Base-by-base conservation (phyloP, 2,113 vertebrate species). In the Oryzias curvinotus region DNA sequence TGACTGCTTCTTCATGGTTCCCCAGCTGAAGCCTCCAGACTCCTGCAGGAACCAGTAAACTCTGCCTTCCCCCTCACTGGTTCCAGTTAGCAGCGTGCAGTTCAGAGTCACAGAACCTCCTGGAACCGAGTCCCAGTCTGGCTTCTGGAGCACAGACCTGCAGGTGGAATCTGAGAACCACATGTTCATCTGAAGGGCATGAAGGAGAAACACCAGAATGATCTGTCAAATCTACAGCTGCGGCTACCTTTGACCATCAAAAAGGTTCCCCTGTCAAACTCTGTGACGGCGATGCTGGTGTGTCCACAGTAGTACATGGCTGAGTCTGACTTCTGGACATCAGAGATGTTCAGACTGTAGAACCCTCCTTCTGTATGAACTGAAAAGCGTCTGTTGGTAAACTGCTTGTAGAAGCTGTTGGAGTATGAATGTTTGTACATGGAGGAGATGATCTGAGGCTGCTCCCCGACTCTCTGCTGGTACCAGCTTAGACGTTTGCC, bases 41-140 rank as follows among this genome's bases (percentile, higher is more conserved):
- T 73, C 54, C 50, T 67, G 36, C 60, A 56, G 83, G 60, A 89
- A 79, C 88, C 87, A 91, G 68, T 86, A 86, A 49, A 89, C 76
- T 4, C 21, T 44, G 58, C 73, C 62, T 23, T 67, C 67, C 67
- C 42, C 44, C 0, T 66, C 51, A 36, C 77, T 77, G 50, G 18
- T 65, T 62, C 77, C 64, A 49, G 57, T 53, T 15, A 76, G 44
- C 19, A 88, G 23, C 1, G 62, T 79, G 66, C 83, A 90, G 42
- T 62, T 73, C 65, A 90, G 65, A 62, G 46, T 73, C 13, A 77
- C 83, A 5, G 80, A 28, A 28, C 50, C 74, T 72, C 85, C 88
- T 12, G 78, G 48, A 19, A 57, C 54, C 2, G 71, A 63, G n/a
- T 30, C n/a, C 1, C 47, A 65, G 1, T 49, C 65, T 4, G 51